Evolutionary conservation across 1,140 invertebrate genomes (phyloP).

Genomic region (Cyrtorhinus lividipennis): DNA sequence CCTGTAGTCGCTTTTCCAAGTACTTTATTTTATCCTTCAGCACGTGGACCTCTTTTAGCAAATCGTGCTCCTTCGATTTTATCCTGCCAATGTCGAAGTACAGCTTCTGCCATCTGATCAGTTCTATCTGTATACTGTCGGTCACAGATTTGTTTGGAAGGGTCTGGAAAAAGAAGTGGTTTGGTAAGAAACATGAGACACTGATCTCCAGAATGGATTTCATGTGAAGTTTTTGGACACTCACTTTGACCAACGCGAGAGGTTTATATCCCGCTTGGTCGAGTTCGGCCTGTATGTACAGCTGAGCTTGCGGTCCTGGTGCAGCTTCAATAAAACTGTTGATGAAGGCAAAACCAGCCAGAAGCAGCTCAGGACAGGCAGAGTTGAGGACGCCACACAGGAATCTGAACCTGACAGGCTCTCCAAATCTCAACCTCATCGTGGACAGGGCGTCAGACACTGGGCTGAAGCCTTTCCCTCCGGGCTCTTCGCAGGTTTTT

Average conservation of each 20-base stretch:
- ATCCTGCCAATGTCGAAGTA: conserved; percentile 54
- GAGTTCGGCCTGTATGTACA: conserved; percentile 81
- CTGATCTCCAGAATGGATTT: no score
- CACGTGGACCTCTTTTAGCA: conserved; percentile 40
- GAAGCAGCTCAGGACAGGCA: conserved; percentile 51
- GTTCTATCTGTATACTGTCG: conserved; percentile 42
- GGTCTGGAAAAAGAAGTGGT: conserved; percentile 29
- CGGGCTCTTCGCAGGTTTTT: conserved; percentile 52
- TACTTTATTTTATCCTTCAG: conserved; percentile 45
- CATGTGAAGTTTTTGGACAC: no score
- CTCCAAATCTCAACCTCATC: conserved; percentile 70
- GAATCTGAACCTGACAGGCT: conserved; percentile 73
- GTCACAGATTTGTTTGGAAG: conserved; percentile 37
- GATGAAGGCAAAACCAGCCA: conserved; percentile 69
- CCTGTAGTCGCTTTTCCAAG: conserved; percentile 54
- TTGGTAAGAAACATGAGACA: conserved; percentile 7
- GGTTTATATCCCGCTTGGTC: conserved; percentile 69
- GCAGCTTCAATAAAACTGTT: conserved; percentile 67
- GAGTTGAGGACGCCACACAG: conserved; percentile 73
- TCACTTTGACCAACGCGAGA: conserved; percentile 50
- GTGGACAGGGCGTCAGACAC: conserved; percentile 84
- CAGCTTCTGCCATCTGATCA: conserved; percentile 51
- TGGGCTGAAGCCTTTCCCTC: conserved; percentile 49
- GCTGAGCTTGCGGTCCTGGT: conserved; percentile 51
- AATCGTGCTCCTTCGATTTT: conserved; percentile 37